Base-by-base conservation (phyloP, 2,888 invertebrate species). In the Brachypalpus laphriformis region DNA sequence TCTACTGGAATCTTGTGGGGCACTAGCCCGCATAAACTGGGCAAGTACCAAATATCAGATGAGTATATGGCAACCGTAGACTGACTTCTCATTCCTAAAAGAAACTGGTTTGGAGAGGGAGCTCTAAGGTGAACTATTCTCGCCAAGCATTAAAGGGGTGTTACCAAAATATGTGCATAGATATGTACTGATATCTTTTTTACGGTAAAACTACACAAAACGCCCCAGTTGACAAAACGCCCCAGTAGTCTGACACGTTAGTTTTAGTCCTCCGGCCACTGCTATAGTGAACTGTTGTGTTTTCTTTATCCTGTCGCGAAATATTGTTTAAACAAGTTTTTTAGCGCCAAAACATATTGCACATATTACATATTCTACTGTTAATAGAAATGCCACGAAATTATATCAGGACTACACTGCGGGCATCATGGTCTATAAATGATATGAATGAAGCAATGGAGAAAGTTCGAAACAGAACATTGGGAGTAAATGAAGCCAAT, bases 331-430 rank as follows among this genome's bases (percentile, higher is more conserved):
- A 54, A 16, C 11, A 28, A 49, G 11, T 25, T 16, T 20, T 49
- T 25, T 49, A 11, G 14, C 2, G 14, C 28, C 4, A 28, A 51
- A 51, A 51, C 28, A 51, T 31, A 54, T 31, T 54, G 28, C 25
- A 6, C 16, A 14, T 4, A 54, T 31, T 54, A 28, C 14, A 54
- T 45, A 7, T 63, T 20, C 6, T 8, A 45, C 28, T 61, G 16
- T 28, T 61, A 14, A 45, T 28, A 45, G 61, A 61, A 61, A 61
- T 45, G 42, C 61, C 42, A 45, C 61, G 61, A 61, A 61, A 37
- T 37, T 61, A 61, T 25, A 34, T 18, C 5, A 45, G 45, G 42
- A 11, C 42, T 4, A 42, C 42, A 42, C 16, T 42, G 42, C n/a
- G 42, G 42, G n/a, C 8, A n/a, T 25, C 2, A 25, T 25, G 25